Conservation (phyloP, 2,113 vertebrate species). For the Seriola dumerili region DNA sequence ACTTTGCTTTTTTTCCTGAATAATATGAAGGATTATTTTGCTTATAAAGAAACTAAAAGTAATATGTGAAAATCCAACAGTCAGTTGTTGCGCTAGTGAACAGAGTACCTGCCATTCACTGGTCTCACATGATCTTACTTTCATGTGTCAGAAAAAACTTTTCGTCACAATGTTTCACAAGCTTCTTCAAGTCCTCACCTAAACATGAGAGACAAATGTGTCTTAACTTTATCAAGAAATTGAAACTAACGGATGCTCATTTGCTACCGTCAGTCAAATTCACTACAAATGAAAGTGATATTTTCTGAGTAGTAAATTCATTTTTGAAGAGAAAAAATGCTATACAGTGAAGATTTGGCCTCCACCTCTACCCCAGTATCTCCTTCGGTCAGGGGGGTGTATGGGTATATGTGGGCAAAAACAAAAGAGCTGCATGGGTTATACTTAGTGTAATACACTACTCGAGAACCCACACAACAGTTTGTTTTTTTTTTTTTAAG, state of each 20-base stretch:
- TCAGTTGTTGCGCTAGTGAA: not conserved
- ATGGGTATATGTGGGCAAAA: not conserved
- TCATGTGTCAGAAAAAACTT: not conserved
- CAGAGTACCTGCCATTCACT: not conserved
- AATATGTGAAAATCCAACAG: not conserved
- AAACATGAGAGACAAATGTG: not conserved
- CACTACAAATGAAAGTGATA: constrained; percentile 39
- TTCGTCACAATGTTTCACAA: not conserved
- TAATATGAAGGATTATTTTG: not conserved
- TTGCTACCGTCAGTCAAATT: not conserved
- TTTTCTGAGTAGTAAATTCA: constrained; percentile 15
- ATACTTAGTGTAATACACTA: not conserved
- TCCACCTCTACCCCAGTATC: too few relatives aligned
- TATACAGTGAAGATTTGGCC: too few relatives aligned
- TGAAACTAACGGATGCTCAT: constrained; percentile 48
- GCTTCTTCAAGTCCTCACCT: not conserved
- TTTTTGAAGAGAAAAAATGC: constrained; percentile 27
- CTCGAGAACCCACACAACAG: not conserved
- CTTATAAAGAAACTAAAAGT: not conserved
- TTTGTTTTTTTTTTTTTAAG: too few relatives aligned
- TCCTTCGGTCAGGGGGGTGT: too few relatives aligned
- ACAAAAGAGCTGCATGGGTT: not conserved
- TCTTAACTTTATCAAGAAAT: constrained; percentile 37
- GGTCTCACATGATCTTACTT: not conserved
- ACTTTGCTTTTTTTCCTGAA: too few relatives aligned